phyloP scores from a whole-genome alignment of 2,888 invertebrate species.

The Opisthograptis luteolata region DNA sequence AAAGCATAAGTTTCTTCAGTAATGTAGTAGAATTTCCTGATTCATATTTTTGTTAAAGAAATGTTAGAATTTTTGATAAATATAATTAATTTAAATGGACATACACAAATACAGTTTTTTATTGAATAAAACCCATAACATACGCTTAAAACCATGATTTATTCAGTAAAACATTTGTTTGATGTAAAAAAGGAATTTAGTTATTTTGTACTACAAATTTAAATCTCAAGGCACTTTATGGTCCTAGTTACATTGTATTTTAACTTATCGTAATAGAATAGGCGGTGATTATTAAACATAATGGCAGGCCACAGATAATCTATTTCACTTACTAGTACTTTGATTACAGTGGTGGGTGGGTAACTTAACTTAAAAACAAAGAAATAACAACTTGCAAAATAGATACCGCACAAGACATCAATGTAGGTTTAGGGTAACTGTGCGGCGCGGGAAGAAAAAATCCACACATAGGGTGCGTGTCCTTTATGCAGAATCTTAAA shows the following conservation, averaged over 20 bases:
- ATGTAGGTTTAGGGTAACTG: no score
- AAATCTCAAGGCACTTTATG: constrained; percentile 13
- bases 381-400: neutral
- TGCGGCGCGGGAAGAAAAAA: no score
- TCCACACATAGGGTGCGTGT: no score
- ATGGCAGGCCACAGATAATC: neutral
- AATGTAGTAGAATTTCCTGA: constrained; percentile 21
- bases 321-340: neutral
- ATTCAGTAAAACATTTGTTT: no score
- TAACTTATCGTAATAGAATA: neutral
- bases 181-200: no score
- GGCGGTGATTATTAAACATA: neutral
- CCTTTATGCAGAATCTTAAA: no score
- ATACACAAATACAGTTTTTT: constrained; percentile 27
- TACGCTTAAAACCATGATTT: constrained; percentile 3
- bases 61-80: constrained; percentile 50
- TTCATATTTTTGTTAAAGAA: constrained; percentile 40
- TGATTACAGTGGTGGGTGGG: constrained; percentile 18
- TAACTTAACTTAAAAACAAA: constrained; percentile 1
- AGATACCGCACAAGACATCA: neutral
- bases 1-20: constrained; percentile 39
- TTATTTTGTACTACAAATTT: no score
- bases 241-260: neutral
- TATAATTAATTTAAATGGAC: constrained; percentile 40
- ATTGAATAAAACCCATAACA: constrained; percentile 13